Conservation (phyloP, 2,113 vertebrate species). For the Anarhynchus alexandrinus region DNA sequence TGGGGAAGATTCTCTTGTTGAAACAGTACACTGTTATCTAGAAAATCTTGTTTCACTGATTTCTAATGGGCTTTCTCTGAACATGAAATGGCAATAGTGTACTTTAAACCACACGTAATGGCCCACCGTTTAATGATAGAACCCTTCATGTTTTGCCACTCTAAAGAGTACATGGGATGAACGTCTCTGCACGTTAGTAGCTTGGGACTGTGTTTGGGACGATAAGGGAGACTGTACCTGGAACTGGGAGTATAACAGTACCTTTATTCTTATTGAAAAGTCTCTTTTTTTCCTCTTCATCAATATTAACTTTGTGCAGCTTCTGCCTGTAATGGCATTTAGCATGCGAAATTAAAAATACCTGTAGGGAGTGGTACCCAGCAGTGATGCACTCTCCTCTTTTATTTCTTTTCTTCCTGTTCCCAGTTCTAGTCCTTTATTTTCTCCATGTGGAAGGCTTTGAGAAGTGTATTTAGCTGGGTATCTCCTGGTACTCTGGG, state of each 20-base stretch:
- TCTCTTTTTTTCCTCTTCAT: background rate
- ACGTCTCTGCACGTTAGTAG: background rate
- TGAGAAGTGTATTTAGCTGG: background rate
- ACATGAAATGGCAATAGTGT: background rate
- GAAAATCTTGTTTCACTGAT: background rate
- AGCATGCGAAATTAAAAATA: background rate
- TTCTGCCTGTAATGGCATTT: background rate
- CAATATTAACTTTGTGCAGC: background rate
- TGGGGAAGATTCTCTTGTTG: background rate
- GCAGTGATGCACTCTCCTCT: background rate
- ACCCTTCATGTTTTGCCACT: background rate
- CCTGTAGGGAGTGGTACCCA: background rate
- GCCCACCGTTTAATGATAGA: background rate
- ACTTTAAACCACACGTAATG: accelerated
- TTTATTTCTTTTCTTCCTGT: background rate
- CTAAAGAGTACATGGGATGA: accelerated
- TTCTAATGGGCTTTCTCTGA: background rate
- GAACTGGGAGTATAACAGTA: background rate
- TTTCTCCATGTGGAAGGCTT: background rate
- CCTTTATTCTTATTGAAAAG: background rate
- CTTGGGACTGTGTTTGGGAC: background rate
- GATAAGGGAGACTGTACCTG: background rate
- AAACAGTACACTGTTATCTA: background rate
- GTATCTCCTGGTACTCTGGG: background rate
- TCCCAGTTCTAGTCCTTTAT: background rate